A percentile compares a stretch with the other conserved stretches of the same genome.
phyloP scores from a whole-genome alignment of 2,113 vertebrate genomes.

The Clupea harengus region DNA sequence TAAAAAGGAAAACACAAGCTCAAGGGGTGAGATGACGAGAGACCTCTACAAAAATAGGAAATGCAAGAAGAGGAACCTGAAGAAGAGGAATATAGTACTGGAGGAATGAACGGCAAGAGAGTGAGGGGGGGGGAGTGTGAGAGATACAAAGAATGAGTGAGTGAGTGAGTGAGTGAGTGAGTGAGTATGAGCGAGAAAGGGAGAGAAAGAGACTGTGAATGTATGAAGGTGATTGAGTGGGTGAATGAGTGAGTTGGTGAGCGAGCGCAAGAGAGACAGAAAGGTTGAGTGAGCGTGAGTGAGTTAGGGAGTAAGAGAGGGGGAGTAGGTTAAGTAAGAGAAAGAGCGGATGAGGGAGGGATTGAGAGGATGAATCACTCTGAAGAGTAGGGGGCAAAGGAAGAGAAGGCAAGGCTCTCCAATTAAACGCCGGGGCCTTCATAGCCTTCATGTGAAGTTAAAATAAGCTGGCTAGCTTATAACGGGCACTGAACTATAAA shows the following conservation, averaged over 20 bases:
- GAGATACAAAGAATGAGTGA: neutral
- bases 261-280: neutral
- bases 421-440: neutral
- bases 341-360: neutral
- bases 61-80: neutral
- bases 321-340: too few relatives aligned
- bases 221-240: neutral
- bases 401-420: neutral
- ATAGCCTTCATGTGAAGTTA: neutral
- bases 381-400: too few relatives aligned
- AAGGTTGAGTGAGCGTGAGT: neutral
- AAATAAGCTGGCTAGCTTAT: neutral
- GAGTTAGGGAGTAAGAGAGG: neutral
- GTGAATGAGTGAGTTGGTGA: neutral
- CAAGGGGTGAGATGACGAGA: neutral
- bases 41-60: neutral
- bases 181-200: neutral
- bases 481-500: neutral
- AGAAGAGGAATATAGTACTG: neutral
- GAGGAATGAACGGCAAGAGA: neutral
- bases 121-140: neutral
- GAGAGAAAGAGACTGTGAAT: neutral
- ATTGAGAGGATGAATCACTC: neutral
- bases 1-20: neutral
- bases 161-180: neutral